A percentile compares a stretch with the other conserved stretches of the same genome.
Conservation (phyloP, 2,113 vertebrate genomes). For the Microcebus griseorufus region DNA sequence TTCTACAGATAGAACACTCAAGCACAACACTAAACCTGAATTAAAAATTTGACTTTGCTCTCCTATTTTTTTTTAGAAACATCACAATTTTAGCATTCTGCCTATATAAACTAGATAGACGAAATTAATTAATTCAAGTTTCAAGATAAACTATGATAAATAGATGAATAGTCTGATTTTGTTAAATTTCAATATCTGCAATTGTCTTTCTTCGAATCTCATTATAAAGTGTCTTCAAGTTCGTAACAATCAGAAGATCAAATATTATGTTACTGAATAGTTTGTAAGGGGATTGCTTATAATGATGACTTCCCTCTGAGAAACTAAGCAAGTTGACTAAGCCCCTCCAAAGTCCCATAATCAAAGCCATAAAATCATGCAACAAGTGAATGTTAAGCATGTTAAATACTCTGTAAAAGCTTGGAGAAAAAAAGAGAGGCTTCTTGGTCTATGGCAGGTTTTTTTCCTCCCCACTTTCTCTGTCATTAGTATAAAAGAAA, state of each 20-base stretch:
- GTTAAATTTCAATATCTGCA: background rate
- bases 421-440: background rate
- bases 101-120: background rate
- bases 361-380: background rate
- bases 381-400: background rate
- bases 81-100: background rate
- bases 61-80: background rate
- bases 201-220: slow-evolving; percentile 10
- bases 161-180: background rate
- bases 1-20: background rate
- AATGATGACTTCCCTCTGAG: slow-evolving; percentile 8
- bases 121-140: slow-evolving; percentile 6
- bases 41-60: background rate
- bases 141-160: slow-evolving; percentile 14
- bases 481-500: background rate
- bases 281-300: background rate
- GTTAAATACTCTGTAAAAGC: background rate
- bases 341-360: background rate
- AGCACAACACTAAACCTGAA: background rate
- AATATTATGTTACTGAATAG: background rate
- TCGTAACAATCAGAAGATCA: background rate
- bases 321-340: slow-evolving; percentile 3
- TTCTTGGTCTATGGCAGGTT: background rate
- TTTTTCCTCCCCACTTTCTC: background rate
- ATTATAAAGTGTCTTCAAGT: background rate